Base-by-base conservation (phyloP, 1,140 invertebrate genomes). In the Heliconius hermathena region DNA sequence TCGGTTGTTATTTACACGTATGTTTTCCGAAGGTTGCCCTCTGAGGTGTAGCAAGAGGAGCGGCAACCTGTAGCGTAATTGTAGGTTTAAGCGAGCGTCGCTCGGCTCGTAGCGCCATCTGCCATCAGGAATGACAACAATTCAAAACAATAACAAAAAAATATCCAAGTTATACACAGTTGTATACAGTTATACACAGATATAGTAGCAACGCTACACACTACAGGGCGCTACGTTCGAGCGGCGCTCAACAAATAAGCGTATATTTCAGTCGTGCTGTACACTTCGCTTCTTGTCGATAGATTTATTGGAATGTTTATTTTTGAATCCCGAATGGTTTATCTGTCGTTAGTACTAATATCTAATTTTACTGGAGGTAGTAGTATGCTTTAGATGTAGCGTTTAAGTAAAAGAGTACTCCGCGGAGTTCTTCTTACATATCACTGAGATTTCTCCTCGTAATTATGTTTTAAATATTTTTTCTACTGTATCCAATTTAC, bases 391-490 rank as follows among this genome's bases (percentile, higher is more conserved):
- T 93, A 93, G 89, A 89, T 84, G 88, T 94, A 94, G 90, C 87
- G 80, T 90, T 80, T 91, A 91, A 90, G 90, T 87, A 90, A 90
- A 66, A 92, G 86, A 85, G 88, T 88, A 92, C 93, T 94, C 91
- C 85, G 81, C 89, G 86, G 93, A 93, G 93, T 91, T 93, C 90
- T 89, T 57, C 54, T 66, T 66, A 94, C 93, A 94, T 94, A 94
- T 94, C 93, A 94, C 90, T 93, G 91, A 93, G 92, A 91, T 94
- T 92, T 94, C 93, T 93, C 91, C 90, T 93, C 87, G 90, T 92
- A 92, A 89, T 90, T 90, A 88, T 87, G 87, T 92, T 92, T 89
- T 90, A 87, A 36, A 87, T 84, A 86, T 81, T 85, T 83, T 79
- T 80, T 83, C 81, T 84, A 89, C 86, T 86, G 87, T 92, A 85